phyloP scores from a whole-genome alignment of 2,113 vertebrate genomes.

The Axis porcinus region DNA sequence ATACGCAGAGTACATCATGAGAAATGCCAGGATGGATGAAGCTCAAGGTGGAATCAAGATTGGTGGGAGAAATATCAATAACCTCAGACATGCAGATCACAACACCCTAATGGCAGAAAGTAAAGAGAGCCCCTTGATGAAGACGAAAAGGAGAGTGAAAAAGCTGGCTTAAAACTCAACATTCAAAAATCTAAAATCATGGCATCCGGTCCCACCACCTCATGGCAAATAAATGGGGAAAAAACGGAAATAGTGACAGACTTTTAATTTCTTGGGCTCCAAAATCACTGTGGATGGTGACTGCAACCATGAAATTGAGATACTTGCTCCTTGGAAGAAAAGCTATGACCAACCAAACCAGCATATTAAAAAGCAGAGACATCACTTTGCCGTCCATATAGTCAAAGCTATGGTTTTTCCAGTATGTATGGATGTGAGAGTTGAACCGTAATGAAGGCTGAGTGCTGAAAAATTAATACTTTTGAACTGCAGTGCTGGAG shows the following conservation, averaged over 20 bases:
- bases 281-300: not conserved
- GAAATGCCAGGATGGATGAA: not conserved
- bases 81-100: not conserved
- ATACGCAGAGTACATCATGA: not conserved
- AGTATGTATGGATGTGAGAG: not conserved
- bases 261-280: not conserved
- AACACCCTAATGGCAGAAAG: not conserved
- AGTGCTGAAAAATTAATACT: not conserved
- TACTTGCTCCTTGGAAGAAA: not conserved
- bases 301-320: not conserved
- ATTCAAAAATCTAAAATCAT: not conserved
- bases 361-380: not conserved
- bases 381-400: not conserved
- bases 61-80: not conserved
- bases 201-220: not conserved
- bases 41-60: not conserved
- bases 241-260: not conserved
- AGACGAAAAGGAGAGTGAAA: not conserved
- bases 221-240: not conserved
- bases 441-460: not conserved
- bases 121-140: not conserved
- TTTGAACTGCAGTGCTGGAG: not conserved
- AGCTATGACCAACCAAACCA: not conserved
- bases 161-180: not conserved
- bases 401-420: not conserved